Conservation (phyloP, 35 echinoderm and acorn worm genomes). For the Lytechinus variegatus region DNA sequence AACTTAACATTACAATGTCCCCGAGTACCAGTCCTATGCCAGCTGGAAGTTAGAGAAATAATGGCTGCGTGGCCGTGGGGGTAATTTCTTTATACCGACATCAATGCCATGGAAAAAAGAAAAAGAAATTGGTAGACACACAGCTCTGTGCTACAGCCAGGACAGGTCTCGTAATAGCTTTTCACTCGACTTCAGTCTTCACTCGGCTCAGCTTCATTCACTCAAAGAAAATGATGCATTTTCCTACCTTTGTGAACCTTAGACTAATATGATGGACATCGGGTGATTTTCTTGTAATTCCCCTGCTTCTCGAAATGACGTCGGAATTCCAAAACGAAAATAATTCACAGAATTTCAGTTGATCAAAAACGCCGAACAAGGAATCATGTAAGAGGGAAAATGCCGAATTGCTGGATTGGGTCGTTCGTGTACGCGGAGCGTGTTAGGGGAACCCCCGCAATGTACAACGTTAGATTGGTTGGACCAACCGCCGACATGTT, state of each 20-base stretch:
- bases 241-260: neutral
- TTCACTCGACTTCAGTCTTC: neutral
- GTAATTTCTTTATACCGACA: neutral
- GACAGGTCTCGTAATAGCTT: neutral
- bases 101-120: neutral
- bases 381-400: neutral
- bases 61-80: neutral
- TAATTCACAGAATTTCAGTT: neutral
- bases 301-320: neutral
- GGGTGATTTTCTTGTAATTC: neutral
- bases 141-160: neutral
- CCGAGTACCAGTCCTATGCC: too few relatives aligned
- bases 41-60: neutral
- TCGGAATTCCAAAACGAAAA: neutral
- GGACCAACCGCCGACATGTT: constrained; percentile 3
- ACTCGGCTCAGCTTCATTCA: too few relatives aligned
- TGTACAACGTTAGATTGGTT: constrained; percentile 14
- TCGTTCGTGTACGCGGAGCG: neutral
- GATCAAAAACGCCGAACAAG: neutral
- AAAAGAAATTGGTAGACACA: neutral
- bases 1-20: too few relatives aligned
- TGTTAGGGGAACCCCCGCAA: constrained; percentile 37
- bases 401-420: neutral
- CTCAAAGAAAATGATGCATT: neutral
- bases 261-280: neutral